Evolutionary conservation across 2,113 vertebrate genomes (phyloP), one percentile per base, ranked within the genome.

Genomic region (Pionites leucogaster): DNA sequence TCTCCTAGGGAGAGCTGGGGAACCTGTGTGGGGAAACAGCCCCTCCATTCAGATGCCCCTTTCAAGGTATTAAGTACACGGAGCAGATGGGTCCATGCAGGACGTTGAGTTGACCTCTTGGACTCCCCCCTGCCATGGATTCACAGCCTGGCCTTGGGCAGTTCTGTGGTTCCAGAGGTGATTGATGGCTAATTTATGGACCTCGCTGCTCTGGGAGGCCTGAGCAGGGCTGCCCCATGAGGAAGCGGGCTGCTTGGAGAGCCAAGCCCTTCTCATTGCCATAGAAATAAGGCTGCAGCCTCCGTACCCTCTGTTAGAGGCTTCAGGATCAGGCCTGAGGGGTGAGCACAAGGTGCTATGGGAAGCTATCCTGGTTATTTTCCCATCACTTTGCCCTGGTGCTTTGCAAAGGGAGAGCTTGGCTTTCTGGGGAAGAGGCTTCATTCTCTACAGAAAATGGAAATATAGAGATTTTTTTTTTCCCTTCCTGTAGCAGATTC

Each of bases 401-500:
- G 72, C 39, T 52, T 75, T 92, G 76, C 80, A 88, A 94, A 86
- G 9, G 55, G 75, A 59, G 50, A 70, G 63, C 63, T 62, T 77
- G 78, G 23, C 46, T 94, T 94, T 83, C 93, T 92, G 80, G 86
- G 86, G 71, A 86, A 88, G 67, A 79, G 55, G 68, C 79, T 86
- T 80, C 75, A 77, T 77, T 96, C 82, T 93, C 88, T 77, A 77
- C 94, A 83, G 83, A 94, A 92, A 95, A 94, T 86, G 77, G 88
- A 94, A 96, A 96, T 86, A 94, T 72, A 91, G 86, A 84, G 88
- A 71, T 92, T 85, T 90, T 94, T 86, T 86, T 96, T 90, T 91
- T 39, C 94, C 90, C 92, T 96, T 96, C 80, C 86, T 94, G 77
- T 88, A 93, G 93, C 93, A 94, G 93, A 96, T 92, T 96, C 96